A percentile compares a stretch with the other conserved stretches of the same genome.
Conservation (phyloP, 1,140 invertebrate species). For the Trissolcus basalis region DNA sequence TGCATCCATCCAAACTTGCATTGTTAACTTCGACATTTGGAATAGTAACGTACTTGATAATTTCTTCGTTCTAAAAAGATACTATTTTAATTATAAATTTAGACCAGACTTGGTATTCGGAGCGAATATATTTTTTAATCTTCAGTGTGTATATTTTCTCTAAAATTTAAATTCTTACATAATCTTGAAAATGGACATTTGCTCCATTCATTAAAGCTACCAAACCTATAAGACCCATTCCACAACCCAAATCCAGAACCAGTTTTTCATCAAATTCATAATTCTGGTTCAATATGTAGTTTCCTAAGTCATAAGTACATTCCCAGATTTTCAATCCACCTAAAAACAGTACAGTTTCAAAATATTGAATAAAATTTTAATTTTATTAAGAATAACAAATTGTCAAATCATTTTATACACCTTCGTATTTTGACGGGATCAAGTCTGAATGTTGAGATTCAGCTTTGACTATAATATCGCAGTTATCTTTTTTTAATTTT, state of each 20-base stretch:
- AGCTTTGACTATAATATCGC: constrained; percentile 76
- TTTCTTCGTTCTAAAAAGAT: constrained; percentile 84
- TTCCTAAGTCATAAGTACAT: constrained; percentile 85
- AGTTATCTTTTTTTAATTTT: constrained; percentile 67
- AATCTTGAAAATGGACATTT: constrained; percentile 91
- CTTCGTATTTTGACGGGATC: constrained; percentile 84
- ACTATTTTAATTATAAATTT: constrained; percentile 52
- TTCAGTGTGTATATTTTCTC: no score
- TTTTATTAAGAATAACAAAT: constrained; percentile 13
- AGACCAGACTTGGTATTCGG: no score
- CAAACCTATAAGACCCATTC: constrained; percentile 88
- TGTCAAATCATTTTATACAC: constrained; percentile 57
- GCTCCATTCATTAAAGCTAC: constrained; percentile 81
- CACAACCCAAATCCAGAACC: constrained; percentile 91
- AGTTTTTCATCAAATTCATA: constrained; percentile 75
- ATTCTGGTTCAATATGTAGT: constrained; percentile 78
- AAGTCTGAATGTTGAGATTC: constrained; percentile 84
- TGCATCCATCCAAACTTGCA: constrained; percentile 72
- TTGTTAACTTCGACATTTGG: constrained; percentile 86
- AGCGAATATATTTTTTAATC: no score
- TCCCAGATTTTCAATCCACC: constrained; percentile 94
- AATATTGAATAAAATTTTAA: constrained; percentile 25
- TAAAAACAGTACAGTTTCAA: constrained; percentile 65
- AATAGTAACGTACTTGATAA: constrained; percentile 84
- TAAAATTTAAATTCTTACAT: constrained; percentile 79